Base-by-base conservation (phyloP, 2,797 vertebrate species). In the Octomys mimax region DNA sequence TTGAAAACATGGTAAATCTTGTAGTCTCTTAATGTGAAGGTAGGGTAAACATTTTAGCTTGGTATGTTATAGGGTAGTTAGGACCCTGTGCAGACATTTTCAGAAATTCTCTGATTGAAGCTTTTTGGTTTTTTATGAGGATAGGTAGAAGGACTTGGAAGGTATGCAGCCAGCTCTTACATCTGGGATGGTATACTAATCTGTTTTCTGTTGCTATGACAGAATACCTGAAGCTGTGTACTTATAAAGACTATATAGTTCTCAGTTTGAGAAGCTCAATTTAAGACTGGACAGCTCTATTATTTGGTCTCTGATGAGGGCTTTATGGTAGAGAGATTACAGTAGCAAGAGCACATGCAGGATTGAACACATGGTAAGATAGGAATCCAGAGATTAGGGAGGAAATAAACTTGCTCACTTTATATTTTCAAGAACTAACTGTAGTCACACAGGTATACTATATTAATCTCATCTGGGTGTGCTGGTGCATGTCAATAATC, bases 1-100 rank as follows among this genome's bases (percentile, higher is more conserved):
- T 64, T 96, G 66, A 75, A 89, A 95, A 84, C 73, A 52, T 19
- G 46, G 18, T 80, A 52, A 85, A 59, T 59, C 84, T 92, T 80
- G 42, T 12, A 4, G 8, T 82, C 24, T 78, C 24, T 49, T 68
- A 42, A 33, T 16, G 4, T 86, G 62, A 57, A 64, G 52, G 52
- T n/a, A 68, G 36, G 54, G 13, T 57, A 66, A 88, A 84, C n/a
- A 49, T 71, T 93, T 92, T 88, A 73, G 33, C 31, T 54, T 21
- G 57, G 31, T 91, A 10, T 52, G 19, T n/a, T 49, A 12, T 13
- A 82, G 52, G n/a, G 22, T 77, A 85, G 1, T 78, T 59, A 82
- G 28, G 33, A 70, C 91, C 31, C 61, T 36, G 33, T 86, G 14
- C 42, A 87, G 62, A 22, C 28, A 33, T 36, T 84, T 94, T 3